Evolutionary conservation across 2,797 vertebrate genomes (phyloP).

Genomic region (Coregonus sp.): DNA sequence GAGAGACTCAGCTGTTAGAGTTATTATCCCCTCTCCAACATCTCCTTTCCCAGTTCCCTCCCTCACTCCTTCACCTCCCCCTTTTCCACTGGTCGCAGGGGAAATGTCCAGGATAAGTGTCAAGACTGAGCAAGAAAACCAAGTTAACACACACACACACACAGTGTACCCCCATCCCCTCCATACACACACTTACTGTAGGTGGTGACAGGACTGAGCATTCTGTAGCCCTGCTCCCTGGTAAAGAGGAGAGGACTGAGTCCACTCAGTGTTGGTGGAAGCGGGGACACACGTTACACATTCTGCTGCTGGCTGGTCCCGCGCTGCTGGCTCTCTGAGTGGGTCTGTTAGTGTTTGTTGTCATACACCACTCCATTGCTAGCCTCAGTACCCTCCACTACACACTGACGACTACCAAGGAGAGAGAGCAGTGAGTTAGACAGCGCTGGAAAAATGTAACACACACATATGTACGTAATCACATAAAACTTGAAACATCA

Average conservation of each 20-base stretch:
- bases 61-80: not conserved
- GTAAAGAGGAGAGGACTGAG: constrained; percentile 58
- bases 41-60: constrained; percentile 41
- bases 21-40: constrained; percentile 63
- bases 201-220: constrained; percentile 76
- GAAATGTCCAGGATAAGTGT: constrained; percentile 47
- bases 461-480: not conserved
- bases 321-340: constrained; percentile 44
- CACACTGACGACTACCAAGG: constrained; percentile 51
- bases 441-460: not conserved
- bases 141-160: not conserved
- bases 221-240: constrained; percentile 71
- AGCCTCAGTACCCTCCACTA: constrained; percentile 58
- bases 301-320: constrained; percentile 29
- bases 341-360: constrained; percentile 10
- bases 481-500: not conserved
- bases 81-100: constrained; percentile 39
- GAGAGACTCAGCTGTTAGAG: constrained; percentile 69
- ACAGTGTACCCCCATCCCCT: not conserved
- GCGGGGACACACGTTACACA: constrained; percentile 48
- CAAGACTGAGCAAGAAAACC: constrained; percentile 21
- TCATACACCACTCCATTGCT: constrained; percentile 60
- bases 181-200: constrained; percentile 65
- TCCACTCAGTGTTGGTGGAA: constrained; percentile 59
- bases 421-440: constrained; percentile 21